These are phyloP conservation scores for Melipona beecheii DNA, from an alignment of 2,888 invertebrate species.

Conservation along the genomic window DNA sequence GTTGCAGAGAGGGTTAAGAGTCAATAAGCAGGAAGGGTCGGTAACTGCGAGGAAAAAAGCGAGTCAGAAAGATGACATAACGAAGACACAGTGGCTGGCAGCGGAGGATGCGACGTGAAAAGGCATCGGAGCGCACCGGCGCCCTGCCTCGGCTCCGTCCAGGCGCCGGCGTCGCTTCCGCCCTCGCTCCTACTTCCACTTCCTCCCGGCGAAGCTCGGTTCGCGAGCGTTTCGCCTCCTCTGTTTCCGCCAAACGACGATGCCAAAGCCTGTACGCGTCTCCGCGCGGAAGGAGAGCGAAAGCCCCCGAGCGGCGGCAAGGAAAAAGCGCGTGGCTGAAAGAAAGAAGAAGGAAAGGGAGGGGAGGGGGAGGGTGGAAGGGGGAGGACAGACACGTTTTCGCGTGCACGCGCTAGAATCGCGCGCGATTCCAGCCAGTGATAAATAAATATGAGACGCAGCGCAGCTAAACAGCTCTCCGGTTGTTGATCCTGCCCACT, in stretches of 20 bases:
- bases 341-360: no score
- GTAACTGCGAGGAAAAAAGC: slow-evolving; percentile 64
- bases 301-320: slow-evolving; percentile 43
- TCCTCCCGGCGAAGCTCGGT: slow-evolving; percentile 50
- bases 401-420: slow-evolving; percentile 76
- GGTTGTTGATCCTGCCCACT: slow-evolving; percentile 77
- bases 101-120: slow-evolving; percentile 76
- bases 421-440: slow-evolving; percentile 63
- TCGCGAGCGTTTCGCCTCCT: slow-evolving; percentile 47
- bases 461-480: slow-evolving; percentile 73
- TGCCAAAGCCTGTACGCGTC: background rate
- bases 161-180: slow-evolving; percentile 84
- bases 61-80: slow-evolving; percentile 81
- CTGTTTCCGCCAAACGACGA: background rate
- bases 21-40: slow-evolving; percentile 22
- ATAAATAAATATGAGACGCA: slow-evolving; percentile 79
- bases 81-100: slow-evolving; percentile 81
- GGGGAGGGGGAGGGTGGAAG: slow-evolving; percentile 9
- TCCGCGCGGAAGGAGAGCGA: background rate
- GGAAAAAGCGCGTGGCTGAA: background rate
- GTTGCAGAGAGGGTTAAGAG: no score
- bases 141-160: slow-evolving; percentile 82
- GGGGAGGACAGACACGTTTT: slow-evolving; percentile 31
- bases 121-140: slow-evolving; percentile 83
- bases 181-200: slow-evolving; percentile 68